Conservation (phyloP, 2,113 vertebrate genomes). For the Isurus oxyrinchus region DNA sequence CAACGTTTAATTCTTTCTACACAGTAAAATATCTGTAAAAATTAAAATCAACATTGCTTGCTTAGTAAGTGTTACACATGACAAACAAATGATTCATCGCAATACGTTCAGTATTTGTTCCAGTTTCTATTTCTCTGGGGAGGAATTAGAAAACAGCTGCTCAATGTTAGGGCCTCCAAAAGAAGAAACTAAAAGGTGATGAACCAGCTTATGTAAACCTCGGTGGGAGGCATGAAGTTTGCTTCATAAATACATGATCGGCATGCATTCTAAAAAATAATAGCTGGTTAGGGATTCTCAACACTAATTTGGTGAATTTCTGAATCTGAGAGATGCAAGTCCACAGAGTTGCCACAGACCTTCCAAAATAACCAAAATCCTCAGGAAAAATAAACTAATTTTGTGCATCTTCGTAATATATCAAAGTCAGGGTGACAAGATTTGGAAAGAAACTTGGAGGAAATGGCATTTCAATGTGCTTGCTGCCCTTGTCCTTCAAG, state of each 20-base stretch:
- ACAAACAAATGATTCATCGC: slow-evolving; percentile 2
- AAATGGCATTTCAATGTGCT: not conserved
- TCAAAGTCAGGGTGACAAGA: not conserved
- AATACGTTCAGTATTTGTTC: not conserved
- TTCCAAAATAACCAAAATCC: not conserved
- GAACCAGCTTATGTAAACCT: not conserved
- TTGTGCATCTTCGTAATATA: not conserved
- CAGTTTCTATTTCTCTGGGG: not conserved
- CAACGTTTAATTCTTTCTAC: not conserved
- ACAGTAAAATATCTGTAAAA: not conserved
- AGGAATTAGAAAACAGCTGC: slow-evolving; percentile 17
- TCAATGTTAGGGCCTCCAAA: not conserved
- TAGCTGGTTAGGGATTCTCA: not conserved
- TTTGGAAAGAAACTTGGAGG: not conserved
- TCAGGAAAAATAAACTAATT: not conserved
- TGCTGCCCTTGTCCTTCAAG: not conserved
- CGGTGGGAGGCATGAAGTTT: not conserved
- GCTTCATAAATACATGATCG: not conserved
- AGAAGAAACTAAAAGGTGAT: not conserved
- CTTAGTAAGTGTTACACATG: not conserved
- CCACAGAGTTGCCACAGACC: not conserved
- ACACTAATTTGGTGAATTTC: not conserved
- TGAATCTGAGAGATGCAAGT: not conserved
- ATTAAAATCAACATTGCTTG: not conserved
- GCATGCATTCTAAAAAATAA: not conserved